Conservation (phyloP, 2,797 vertebrate genomes). For the Chanos chanos region DNA sequence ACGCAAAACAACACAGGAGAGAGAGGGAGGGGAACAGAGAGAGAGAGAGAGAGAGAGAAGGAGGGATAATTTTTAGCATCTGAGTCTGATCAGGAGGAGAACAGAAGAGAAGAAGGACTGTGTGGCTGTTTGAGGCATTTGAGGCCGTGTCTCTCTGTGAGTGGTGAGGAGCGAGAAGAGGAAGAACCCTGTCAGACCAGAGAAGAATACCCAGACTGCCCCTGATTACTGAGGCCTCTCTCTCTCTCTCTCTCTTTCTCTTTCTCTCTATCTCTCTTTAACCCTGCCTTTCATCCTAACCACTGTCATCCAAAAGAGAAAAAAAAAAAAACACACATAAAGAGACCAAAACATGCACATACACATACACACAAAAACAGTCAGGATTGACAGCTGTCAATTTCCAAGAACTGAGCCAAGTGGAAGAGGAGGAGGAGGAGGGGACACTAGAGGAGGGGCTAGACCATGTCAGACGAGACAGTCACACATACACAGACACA, state of each 20-base stretch:
- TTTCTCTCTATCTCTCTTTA: conserved; percentile 57
- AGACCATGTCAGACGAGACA: conserved; percentile 48
- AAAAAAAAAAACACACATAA: conserved; percentile 68
- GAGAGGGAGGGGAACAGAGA: conserved; percentile 5
- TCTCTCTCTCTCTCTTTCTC: conserved; percentile 69
- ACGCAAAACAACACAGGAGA: conserved; percentile 58
- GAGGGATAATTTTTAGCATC: conserved; percentile 80
- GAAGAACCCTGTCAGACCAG: conserved; percentile 92
- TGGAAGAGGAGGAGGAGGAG: conserved; percentile 45
- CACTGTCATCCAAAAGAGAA: conserved; percentile 73
- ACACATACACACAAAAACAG: conserved; percentile 64
- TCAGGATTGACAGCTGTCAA: conserved; percentile 83
- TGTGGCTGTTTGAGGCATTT: conserved; percentile 19
- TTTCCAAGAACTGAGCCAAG: conserved; percentile 60
- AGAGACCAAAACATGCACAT: conserved; percentile 61
- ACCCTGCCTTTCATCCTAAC: conserved; percentile 90
- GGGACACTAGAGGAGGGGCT: conserved; percentile 63
- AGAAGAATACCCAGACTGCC: conserved; percentile 92
- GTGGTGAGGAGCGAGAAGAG: conserved; percentile 83
- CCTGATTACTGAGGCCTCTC: conserved; percentile 88
- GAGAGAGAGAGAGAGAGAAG: not conserved
- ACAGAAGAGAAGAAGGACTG: conserved; percentile 68
- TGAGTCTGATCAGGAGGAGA: conserved; percentile 91
- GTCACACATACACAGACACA: conserved; percentile 27
- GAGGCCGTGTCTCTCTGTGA: conserved; percentile 41